phyloP scores from a whole-genome alignment of 2,888 invertebrate genomes.

The Rhagophthalmus giganteus region DNA sequence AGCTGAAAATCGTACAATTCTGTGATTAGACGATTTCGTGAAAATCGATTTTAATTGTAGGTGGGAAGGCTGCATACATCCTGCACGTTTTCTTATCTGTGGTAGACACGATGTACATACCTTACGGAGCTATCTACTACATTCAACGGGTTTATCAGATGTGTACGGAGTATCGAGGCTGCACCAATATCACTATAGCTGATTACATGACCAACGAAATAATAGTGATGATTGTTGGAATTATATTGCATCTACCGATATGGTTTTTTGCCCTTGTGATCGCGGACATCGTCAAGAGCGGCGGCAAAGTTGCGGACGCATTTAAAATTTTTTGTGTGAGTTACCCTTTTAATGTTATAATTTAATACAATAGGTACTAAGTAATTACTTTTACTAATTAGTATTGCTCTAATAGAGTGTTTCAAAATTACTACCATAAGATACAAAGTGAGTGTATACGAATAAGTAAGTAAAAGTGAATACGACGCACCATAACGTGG shows the following conservation, averaged over 20 bases:
- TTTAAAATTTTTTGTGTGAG: conserved; percentile 57
- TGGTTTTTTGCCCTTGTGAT: conserved; percentile 66
- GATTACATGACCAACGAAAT: conserved; percentile 75
- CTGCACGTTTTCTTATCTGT: conserved; percentile 75
- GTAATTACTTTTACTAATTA: too few species aligned
- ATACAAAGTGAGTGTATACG: too few species aligned
- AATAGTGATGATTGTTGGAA: conserved; percentile 67
- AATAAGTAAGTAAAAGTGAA: too few species aligned
- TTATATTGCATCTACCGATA: conserved; percentile 69
- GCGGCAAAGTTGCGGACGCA: conserved; percentile 61
- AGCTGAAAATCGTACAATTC: too few species aligned
- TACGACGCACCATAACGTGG: too few species aligned
- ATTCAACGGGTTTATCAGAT: conserved; percentile 76
- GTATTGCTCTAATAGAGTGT: too few species aligned
- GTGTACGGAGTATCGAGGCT: conserved; percentile 70
- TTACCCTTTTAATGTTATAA: conserved; percentile 1
- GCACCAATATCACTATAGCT: conserved; percentile 65
- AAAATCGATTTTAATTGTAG: too few species aligned
- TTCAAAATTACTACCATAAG: too few species aligned
- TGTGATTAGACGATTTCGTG: too few species aligned
- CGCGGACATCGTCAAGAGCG: conserved; percentile 70
- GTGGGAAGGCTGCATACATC: conserved; percentile 67
- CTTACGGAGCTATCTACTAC: conserved; percentile 81
- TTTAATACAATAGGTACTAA: too few species aligned
- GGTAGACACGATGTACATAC: conserved; percentile 78